Base-by-base conservation (phyloP, 2,888 invertebrate genomes). In the Lithosia quadra region DNA sequence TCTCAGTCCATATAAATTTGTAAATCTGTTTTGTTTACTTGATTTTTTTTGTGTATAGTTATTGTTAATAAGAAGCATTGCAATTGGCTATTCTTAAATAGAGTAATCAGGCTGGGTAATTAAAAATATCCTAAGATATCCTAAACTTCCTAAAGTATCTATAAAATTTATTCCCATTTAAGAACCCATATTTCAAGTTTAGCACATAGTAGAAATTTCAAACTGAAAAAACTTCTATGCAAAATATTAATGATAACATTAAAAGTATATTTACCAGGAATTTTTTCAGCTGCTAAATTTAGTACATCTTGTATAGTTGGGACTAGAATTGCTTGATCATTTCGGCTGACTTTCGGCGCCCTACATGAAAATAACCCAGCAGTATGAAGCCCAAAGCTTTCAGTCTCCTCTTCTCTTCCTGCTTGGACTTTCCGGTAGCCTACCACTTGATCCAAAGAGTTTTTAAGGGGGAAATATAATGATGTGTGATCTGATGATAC, bases 391-490 rank as follows among this genome's bases (percentile, higher is more conserved):
- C 91, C 93, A 74, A 80, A 88, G 82, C 65, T 84, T 71, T 90
- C 89, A 18, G 79, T 65, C 66, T 92, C 91, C 11, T 94, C 94
- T 71, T 95, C 95, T 67, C 81, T 90, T 0, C 95, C 95, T 0
- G 95, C 94, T 82, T 93, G 91, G 1, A 94, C 66, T 84, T 95
- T 93, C 83, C 96, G 96, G 80, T 97, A 97, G 0, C 98, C 98
- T 1, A 97, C 96, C 39, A 96, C 88, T 82, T 92, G 92, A 43
- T 95, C 95, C 63, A 96, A 87, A 0, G 95, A 92, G 84, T 96
- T 96, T 83, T 95, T 94, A 61, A 98, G 86, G 4, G 97, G 97
- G 84, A 97, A 97, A 84, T 96, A 96, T 78, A 98, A 90, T 79
- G 93, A 86, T 71, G 95, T 94, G 18, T 91, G 89, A 67, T 93